Base-by-base conservation (phyloP, 2,888 invertebrate genomes). In the Tachystola acroxantha region DNA sequence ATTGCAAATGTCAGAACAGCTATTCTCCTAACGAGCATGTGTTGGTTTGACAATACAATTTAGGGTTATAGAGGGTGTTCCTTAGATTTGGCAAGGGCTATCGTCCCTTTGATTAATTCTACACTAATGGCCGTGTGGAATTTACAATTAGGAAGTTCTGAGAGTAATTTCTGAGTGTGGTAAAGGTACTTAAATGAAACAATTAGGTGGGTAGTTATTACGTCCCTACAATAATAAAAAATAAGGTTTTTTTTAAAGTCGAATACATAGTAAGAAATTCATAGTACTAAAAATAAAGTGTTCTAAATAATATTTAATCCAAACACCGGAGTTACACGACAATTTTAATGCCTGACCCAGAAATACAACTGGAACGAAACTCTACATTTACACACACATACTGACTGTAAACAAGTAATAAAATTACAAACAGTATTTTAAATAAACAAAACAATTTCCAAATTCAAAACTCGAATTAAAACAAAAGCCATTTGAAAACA, bases 1-100 rank as follows among this genome's bases (percentile, higher is more conserved):
- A 46, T 48, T 47, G 48, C 41, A 37, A 46, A 52, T 47, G 55
- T 50, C 42, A 56, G 50, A 56, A 49, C 48, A 46, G 55, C 52
- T 45, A 45, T 44, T 62, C 48, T 50, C 48, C 55, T 67, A 64
- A 69, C 54, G 61, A 64, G 60, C 69, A 64, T 68, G 67, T 71
- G 75, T 71, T 60, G 66, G 68, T 69, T 73, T 71, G 69, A 77
- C 73, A 76, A 74, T 72, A 72, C 71, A 71, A 71, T 76, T 73
- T 65, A 67, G 64, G 65, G 70, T 63, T 50, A 49, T 45, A 43
- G 42, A 58, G 62, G 64, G 63, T 58, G 24, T 24, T 24, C n/a
- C 64, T 68, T 58, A 61, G 70, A 64, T 71, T 70, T 57, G 57
- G 53, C 38, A 45, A 42, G 66, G 71, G 62, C 59, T 64, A 68